phyloP scores from a whole-genome alignment of 2,113 vertebrate genomes.

The Peromyscus californicus region DNA sequence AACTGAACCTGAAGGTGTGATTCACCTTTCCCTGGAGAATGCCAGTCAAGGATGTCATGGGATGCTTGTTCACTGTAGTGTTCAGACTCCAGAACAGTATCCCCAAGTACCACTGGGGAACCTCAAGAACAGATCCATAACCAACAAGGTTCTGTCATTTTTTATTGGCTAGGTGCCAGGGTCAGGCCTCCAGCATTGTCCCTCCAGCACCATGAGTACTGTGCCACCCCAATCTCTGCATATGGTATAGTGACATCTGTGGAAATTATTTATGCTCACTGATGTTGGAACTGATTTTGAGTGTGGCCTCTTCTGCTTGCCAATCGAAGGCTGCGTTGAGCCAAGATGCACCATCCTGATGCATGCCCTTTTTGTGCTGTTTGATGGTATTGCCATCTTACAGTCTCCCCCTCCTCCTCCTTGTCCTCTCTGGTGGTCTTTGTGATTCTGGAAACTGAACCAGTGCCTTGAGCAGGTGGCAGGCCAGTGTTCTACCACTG shows the following conservation, averaged over 20 bases:
- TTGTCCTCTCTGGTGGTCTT: neutral
- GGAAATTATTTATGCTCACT: neutral
- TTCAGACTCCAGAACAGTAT: neutral
- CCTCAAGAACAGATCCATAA: neutral
- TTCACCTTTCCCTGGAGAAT: neutral
- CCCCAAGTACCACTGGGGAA: neutral
- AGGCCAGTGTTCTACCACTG: too few relatives aligned
- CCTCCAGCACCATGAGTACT: neutral
- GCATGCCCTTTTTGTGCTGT: neutral
- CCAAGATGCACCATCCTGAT: neutral
- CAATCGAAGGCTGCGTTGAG: neutral
- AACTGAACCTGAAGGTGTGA: neutral
- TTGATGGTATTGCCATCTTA: neutral
- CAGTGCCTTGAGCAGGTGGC: neutral
- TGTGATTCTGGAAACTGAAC: neutral
- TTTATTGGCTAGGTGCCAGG: neutral
- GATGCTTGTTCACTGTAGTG: too few relatives aligned
- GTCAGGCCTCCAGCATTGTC: neutral
- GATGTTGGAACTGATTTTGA: neutral
- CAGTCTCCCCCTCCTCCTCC: neutral
- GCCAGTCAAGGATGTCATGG: neutral
- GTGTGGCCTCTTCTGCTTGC: neutral
- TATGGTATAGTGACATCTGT: rapidly evolving
- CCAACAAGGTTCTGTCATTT: neutral
- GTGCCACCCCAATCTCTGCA: neutral